Base-by-base conservation (phyloP, 2,113 vertebrate species). In the Tylochromis polylepis region DNA sequence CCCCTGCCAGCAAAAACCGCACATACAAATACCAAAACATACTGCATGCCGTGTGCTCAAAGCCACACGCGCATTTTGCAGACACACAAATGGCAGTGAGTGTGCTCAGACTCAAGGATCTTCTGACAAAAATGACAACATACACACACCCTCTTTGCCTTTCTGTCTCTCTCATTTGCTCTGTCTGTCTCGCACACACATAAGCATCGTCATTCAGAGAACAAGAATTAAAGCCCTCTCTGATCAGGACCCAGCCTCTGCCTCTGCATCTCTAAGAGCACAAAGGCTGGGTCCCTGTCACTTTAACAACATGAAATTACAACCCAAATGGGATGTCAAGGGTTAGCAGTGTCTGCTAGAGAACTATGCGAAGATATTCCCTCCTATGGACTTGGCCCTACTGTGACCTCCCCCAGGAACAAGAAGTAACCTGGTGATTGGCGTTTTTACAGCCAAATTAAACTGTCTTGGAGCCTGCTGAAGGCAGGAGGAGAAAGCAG, bases 381-480 rank as follows among this genome's bases (percentile, higher is more conserved):
- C 96, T 96, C 97, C 97, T 96, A 96, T 97, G 97, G 97, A 97
- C 97, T 95, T 97, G 96, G 95, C 97, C 97, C 96, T 95, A 95
- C 95, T 93, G 82, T 97, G 97, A 97, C 96, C 91, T 87, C 96
- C 96, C 96, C 96, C 95, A 92, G 94, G 92, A 96, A 95, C 92
- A 95, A 95, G 96, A 94, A 96, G 96, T 96, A 96, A 96, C 95
- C 95, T 10, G 7, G 85, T 97, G 98, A 98, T 96, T 97, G 98
- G 97, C 97, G 87, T 97, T 97, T 98, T 97, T 97, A 96, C 96
- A 96, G 96, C 97, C 97, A 97, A 98, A 98, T 98, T 97, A 97
- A 97, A 96, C 95, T 95, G 87, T 95, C 97, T 97, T 95, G 96
- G 94, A 89, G 89, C 95, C 95, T 94, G 94, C 90, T 92, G 92